These are phyloP conservation scores for Eptatretus atami DNA, from an alignment of 2,797 vertebrate genomes.

Conservation along the genomic window DNA sequence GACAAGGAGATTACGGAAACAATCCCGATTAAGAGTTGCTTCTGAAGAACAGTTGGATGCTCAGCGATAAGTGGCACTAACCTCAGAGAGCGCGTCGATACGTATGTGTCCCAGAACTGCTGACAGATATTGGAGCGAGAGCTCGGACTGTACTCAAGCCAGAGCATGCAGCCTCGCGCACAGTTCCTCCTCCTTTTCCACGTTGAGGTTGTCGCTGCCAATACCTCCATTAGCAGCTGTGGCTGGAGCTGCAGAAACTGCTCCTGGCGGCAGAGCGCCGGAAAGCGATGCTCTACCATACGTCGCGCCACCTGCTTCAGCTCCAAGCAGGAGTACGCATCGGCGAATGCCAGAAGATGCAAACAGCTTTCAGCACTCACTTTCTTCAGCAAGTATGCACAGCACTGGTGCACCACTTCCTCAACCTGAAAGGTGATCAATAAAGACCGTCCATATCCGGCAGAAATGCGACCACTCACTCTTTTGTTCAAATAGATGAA, in stretches of 20 bases:
- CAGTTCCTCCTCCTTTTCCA: constrained; percentile 94
- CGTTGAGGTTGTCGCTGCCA: constrained; percentile 94
- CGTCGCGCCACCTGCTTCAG: constrained; percentile 77
- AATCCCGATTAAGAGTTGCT: too few species aligned
- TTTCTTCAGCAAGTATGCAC: constrained; percentile 92
- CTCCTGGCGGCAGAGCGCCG: constrained; percentile 61
- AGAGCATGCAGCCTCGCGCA: constrained; percentile 91
- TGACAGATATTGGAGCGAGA: constrained; percentile 79
- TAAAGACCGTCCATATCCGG: too few species aligned
- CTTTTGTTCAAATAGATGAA: too few species aligned
- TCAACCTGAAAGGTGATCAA: constrained; percentile 34
- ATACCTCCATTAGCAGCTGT: constrained; percentile 58
- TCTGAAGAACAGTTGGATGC: too few species aligned
- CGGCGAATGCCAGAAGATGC: constrained; percentile 70
- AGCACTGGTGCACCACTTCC: constrained; percentile 56
- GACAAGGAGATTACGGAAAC: too few species aligned
- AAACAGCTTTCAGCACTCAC: constrained; percentile 92
- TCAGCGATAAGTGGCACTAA: too few species aligned
- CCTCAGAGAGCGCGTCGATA: constrained; percentile 84
- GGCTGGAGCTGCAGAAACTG: constrained; percentile 87
- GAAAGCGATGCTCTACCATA: constrained; percentile 97
- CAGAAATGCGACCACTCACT: too few species aligned
- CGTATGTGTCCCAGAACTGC: constrained; percentile 89
- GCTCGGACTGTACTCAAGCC: constrained; percentile 88
- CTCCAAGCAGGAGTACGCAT: constrained; percentile 82